A percentile compares a stretch with the other conserved stretches of the same genome.
These are phyloP conservation scores for Drosophila lacteicornis DNA, from an alignment of 1,140 invertebrate genomes.

Conservation along the genomic window DNA sequence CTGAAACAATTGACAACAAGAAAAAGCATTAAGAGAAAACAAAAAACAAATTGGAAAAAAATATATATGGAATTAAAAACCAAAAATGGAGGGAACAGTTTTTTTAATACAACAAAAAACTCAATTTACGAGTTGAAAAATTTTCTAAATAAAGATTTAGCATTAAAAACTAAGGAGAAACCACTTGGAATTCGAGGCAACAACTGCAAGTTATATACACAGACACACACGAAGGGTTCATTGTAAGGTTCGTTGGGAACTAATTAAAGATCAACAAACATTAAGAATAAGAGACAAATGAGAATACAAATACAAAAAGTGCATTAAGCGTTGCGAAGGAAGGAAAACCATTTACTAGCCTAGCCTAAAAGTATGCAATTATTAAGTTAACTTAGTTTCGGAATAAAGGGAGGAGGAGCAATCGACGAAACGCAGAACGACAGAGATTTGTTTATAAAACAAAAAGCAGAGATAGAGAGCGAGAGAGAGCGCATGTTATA, in stretches of 20 bases:
- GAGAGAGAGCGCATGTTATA: constrained; percentile 39
- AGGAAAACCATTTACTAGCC: constrained; percentile 75
- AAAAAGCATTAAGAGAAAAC: constrained; percentile 28
- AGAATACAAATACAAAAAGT: constrained; percentile 68
- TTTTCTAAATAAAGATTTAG: constrained; percentile 72
- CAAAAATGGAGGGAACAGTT: constrained; percentile 81
- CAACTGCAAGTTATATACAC: constrained; percentile 47
- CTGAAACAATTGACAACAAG: constrained; percentile 74
- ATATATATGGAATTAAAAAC: constrained; percentile 77
- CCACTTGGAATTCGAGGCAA: constrained; percentile 25
- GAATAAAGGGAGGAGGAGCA: constrained; percentile 7
- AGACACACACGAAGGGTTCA: constrained; percentile 19
- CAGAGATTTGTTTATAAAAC: constrained; percentile 69
- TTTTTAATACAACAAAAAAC: constrained; percentile 59
- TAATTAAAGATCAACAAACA: constrained; percentile 36
- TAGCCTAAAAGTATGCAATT: constrained; percentile 80
- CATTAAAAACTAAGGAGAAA: constrained; percentile 44
- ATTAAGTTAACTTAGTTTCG: constrained; percentile 76
- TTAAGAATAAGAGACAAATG: constrained; percentile 21
- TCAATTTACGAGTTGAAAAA: constrained; percentile 73
- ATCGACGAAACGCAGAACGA: constrained; percentile 3
- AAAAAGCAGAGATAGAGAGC: constrained; percentile 36
- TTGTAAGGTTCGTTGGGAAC: constrained; percentile 57
- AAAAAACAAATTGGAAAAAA: not conserved
- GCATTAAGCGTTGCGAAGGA: constrained; percentile 65